These are phyloP conservation scores for Lasioglossum lativentre DNA, from an alignment of 2,888 invertebrate species.

Conservation along the genomic window DNA sequence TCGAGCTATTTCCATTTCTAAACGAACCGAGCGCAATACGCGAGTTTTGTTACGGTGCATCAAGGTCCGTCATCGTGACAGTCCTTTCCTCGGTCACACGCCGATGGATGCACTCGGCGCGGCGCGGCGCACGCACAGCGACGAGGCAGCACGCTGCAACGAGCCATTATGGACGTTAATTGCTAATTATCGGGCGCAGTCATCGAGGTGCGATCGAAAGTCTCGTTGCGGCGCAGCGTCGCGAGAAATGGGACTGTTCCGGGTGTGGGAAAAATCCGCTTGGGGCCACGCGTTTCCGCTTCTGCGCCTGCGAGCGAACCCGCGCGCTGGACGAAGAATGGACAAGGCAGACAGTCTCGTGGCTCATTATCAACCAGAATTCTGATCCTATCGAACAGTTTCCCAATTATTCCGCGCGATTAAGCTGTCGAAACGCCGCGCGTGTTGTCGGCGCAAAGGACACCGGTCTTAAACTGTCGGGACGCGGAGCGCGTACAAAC, in stretches of 20 bases:
- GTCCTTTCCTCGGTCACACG: not conserved
- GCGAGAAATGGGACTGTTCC: not conserved
- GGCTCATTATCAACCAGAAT: not conserved
- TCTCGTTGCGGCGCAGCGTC: not conserved
- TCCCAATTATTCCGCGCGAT: constrained; percentile 36
- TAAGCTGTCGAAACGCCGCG: constrained; percentile 28
- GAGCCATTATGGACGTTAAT: constrained; percentile 41
- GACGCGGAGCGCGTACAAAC: not conserved
- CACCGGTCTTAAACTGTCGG: constrained; percentile 25
- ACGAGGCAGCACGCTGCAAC: constrained; percentile 12
- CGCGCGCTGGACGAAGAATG: not conserved
- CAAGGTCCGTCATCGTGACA: not conserved
- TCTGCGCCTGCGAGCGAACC: not conserved
- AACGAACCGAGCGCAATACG: not conserved
- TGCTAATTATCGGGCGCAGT: constrained; percentile 46
- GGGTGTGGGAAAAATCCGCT: not conserved
- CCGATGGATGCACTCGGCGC: not conserved
- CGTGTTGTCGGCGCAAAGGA: not conserved
- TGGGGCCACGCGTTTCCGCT: not conserved
- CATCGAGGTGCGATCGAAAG: constrained; percentile 33
- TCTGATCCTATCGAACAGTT: not conserved
- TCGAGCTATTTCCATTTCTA: not conserved
- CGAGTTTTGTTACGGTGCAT: not conserved
- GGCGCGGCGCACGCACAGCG: not conserved
- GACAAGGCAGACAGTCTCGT: not conserved